Percentiles rank a stretch among this genome's conserved stretches.
Conservation (phyloP, 2,888 invertebrate species). For the Cantharis rustica region DNA sequence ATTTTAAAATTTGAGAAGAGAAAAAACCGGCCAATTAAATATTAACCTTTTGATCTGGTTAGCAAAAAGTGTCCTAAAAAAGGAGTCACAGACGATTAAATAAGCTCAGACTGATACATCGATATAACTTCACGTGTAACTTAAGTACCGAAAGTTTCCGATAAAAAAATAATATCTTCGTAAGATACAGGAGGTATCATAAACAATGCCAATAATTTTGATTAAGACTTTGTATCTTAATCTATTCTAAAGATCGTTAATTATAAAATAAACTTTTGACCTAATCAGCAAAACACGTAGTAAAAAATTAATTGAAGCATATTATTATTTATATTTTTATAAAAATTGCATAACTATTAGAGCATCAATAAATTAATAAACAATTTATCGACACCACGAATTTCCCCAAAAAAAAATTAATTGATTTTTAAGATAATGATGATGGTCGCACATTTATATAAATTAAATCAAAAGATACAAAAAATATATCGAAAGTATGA, state of each 20-base stretch:
- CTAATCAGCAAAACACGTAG: slow-evolving; percentile 8
- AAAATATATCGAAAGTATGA: background rate
- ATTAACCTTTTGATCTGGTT: background rate
- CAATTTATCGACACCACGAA: background rate
- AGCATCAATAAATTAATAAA: background rate
- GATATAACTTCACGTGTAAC: background rate
- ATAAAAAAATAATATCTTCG: background rate
- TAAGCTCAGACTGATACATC: background rate
- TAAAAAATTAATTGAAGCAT: background rate
- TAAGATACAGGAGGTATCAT: background rate
- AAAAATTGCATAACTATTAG: background rate
- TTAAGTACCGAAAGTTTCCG: background rate
- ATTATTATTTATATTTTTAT: background rate
- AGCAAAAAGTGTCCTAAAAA: background rate
- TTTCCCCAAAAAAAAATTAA: too few relatives aligned
- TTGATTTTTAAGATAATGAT: too few relatives aligned
- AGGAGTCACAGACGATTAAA: background rate
- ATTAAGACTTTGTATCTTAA: background rate
- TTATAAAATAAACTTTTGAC: slow-evolving; percentile 27
- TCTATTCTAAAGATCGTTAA: slow-evolving; percentile 24
- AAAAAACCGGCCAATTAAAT: background rate
- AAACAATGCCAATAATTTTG: background rate
- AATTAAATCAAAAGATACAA: too few relatives aligned
- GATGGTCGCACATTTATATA: too few relatives aligned
- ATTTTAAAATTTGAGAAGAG: background rate